Conservation (phyloP, 2,113 vertebrate genomes). For the Glaucidium brasilianum region DNA sequence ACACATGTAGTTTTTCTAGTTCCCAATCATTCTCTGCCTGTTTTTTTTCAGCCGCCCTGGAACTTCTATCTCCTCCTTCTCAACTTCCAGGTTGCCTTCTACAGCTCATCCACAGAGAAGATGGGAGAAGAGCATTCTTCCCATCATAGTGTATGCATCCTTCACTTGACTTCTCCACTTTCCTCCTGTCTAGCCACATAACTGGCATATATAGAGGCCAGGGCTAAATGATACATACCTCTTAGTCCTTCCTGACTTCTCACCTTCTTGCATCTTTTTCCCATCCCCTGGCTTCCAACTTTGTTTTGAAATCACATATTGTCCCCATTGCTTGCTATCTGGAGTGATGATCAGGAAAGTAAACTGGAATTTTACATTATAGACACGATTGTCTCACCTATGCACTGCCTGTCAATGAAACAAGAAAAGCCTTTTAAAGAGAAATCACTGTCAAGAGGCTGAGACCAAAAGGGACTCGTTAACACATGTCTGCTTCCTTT, state of each 20-base stretch:
- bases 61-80: background rate
- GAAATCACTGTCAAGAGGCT: background rate
- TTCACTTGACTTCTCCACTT: background rate
- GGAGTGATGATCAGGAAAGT: background rate
- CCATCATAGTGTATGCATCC: background rate
- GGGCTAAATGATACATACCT: background rate
- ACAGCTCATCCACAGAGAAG: background rate
- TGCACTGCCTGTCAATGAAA: background rate
- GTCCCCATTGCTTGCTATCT: background rate
- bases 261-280: background rate
- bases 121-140: background rate
- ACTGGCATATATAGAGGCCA: background rate
- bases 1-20: background rate
- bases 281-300: background rate
- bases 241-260: background rate
- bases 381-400: background rate
- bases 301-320: background rate
- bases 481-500: background rate
- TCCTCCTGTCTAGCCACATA: background rate
- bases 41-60: background rate
- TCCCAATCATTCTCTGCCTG: fast-evolving
- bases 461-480: background rate
- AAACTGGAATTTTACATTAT: background rate
- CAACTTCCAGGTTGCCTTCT: background rate
- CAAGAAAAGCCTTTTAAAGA: background rate